These are phyloP conservation scores for Drosophila trapezifrons DNA, from an alignment of 1,140 invertebrate species.

Conservation along the genomic window DNA sequence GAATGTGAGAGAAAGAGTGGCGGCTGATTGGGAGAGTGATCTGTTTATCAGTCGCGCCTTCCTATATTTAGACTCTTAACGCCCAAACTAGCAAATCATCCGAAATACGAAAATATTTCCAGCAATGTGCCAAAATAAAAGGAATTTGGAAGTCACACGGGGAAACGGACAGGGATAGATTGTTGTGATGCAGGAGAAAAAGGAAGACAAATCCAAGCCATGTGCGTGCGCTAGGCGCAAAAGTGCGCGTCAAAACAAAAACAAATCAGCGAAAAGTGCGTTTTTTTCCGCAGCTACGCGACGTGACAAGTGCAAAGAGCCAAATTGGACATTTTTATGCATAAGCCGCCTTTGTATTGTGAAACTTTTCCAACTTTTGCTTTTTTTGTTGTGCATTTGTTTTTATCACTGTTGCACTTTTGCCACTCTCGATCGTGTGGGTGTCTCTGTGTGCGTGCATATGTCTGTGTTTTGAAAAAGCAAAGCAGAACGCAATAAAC, in stretches of 20 bases:
- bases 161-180: neutral
- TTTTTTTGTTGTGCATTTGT: constrained; percentile 30
- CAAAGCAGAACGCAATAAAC: constrained; percentile 24
- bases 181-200: constrained; percentile 5
- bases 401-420: constrained; percentile 48
- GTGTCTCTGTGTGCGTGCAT: constrained; percentile 1
- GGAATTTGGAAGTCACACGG: constrained; percentile 5
- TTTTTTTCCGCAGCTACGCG: constrained; percentile 15
- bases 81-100: constrained; percentile 27
- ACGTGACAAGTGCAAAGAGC: constrained; percentile 41
- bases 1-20: neutral
- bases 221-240: neutral
- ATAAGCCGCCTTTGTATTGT: constrained; percentile 32
- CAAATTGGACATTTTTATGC: constrained; percentile 33
- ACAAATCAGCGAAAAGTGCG: constrained; percentile 14
- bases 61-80: constrained; percentile 53
- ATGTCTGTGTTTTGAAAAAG: constrained; percentile 8
- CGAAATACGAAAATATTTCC: constrained; percentile 36
- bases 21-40: constrained; percentile 66
- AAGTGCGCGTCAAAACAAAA: constrained; percentile 28
- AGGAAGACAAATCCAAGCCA: neutral
- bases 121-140: constrained; percentile 38
- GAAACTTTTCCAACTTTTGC: constrained; percentile 37
- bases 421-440: constrained; percentile 21
- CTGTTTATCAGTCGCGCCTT: constrained; percentile 60